A percentile compares a stretch with the other conserved stretches of the same genome.
Evolutionary conservation across 2,113 vertebrate genomes (phyloP).

Genomic region (Coturnix japonica): DNA sequence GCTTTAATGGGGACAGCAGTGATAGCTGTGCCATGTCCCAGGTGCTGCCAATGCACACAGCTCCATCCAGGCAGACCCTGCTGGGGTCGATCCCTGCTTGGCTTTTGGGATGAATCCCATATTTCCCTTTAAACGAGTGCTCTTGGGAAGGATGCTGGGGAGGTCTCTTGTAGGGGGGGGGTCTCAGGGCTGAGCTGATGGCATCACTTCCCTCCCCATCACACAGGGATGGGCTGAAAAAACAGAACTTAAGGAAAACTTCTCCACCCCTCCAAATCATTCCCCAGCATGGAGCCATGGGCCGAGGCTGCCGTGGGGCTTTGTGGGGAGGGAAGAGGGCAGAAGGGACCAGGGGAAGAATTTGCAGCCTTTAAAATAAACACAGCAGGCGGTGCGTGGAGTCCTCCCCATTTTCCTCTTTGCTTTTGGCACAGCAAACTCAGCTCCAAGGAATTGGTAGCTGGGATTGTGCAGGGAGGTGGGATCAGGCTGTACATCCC

Average conservation of each 20-base stretch:
- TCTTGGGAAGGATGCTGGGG: background rate
- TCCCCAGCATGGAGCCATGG: fast-evolving
- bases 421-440: background rate
- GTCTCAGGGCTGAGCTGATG: fast-evolving
- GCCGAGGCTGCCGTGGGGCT: background rate
- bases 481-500: background rate
- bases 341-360: background rate
- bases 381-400: background rate
- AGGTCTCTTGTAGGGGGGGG: background rate
- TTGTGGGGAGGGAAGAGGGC: fast-evolving
- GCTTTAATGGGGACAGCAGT: fast-evolving
- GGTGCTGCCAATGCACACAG: background rate
- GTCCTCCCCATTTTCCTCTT: background rate
- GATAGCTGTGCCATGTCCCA: background rate
- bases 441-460: background rate
- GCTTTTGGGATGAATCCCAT: background rate
- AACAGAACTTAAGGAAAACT: background rate
- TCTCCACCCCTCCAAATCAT: background rate
- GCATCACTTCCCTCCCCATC: background rate
- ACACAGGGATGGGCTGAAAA: background rate
- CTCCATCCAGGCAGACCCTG: background rate
- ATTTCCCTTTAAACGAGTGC: no score
- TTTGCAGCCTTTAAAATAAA: background rate
- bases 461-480: background rate
- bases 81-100: fast-evolving